A percentile compares a stretch with the other conserved stretches of the same genome.
phyloP scores from a whole-genome alignment of 1,140 invertebrate genomes.

The Papilio glaucus region DNA sequence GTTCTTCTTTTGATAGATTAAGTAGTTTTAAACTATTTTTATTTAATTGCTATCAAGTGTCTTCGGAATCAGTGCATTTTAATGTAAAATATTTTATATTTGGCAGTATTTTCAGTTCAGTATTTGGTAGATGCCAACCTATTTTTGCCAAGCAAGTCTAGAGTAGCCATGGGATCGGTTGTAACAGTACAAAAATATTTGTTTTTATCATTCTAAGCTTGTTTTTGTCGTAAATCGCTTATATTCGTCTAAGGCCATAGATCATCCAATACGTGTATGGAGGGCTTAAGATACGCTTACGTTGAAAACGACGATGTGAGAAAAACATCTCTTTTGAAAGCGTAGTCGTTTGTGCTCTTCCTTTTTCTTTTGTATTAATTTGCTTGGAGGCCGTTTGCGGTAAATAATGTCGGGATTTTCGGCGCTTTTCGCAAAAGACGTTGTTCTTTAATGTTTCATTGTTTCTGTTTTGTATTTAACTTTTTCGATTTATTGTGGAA shows the following conservation, averaged over 20 bases:
- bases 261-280: neutral
- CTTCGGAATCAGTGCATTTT: too few species aligned
- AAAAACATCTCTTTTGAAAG: conserved; percentile 65
- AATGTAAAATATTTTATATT: too few species aligned
- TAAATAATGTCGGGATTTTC: conserved; percentile 55
- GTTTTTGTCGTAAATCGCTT: neutral
- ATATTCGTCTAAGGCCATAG: neutral
- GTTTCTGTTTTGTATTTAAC: conserved; percentile 54
- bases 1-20: too few species aligned
- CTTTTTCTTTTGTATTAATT: conserved; percentile 71
- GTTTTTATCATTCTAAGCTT: too few species aligned
- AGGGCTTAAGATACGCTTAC: conserved; percentile 57
- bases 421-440: conserved; percentile 51
- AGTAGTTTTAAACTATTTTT: too few species aligned
- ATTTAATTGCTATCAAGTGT: too few species aligned
- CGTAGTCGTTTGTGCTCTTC: conserved; percentile 44
- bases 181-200: too few species aligned
- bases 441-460: conserved; percentile 52
- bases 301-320: conserved; percentile 49
- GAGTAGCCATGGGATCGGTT: too few species aligned
- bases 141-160: too few species aligned
- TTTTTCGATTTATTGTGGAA: too few species aligned
- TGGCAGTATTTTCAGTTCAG: too few species aligned
- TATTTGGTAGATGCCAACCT: too few species aligned
- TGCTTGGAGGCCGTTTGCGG: conserved; percentile 56